Percentiles rank a stretch among this genome's conserved stretches.
These are phyloP conservation scores for Micronycteris hirsuta DNA, from an alignment of 2,113 vertebrate species.

Conservation along the genomic window DNA sequence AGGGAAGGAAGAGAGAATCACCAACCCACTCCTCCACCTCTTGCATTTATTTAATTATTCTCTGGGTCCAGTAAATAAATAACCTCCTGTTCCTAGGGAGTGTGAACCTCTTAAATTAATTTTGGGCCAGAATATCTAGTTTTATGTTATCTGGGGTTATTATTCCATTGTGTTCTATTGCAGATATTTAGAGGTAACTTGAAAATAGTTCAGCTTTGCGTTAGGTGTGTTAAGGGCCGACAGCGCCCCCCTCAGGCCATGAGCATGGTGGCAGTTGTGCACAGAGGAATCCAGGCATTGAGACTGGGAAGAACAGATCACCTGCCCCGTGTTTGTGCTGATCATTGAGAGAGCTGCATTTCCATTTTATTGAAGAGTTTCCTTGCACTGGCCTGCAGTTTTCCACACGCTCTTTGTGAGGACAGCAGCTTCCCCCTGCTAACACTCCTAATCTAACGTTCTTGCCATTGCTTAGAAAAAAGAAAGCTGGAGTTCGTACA, in stretches of 20 bases:
- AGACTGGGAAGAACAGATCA: neutral
- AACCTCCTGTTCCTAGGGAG: neutral
- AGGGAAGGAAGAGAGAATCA: neutral
- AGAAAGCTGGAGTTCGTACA: neutral
- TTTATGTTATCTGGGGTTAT: neutral
- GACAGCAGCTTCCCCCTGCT: neutral
- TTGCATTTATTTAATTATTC: neutral
- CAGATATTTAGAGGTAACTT: neutral
- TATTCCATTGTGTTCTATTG: neutral
- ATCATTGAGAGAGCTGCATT: neutral
- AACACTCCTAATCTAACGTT: neutral
- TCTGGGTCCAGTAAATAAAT: neutral
- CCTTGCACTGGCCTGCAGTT: neutral
- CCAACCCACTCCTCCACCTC: neutral
- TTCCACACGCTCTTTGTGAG: neutral
- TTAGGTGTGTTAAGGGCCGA: neutral
- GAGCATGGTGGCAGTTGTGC: neutral
- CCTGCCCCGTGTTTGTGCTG: neutral
- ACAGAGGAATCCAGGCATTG: fast-evolving
- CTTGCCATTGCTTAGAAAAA: neutral
- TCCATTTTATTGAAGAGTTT: neutral
- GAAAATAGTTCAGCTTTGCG: neutral
- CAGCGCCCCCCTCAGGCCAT: constrained; percentile 16
- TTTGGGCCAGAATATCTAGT: neutral
- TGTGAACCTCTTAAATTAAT: neutral